Evolutionary conservation across 2,113 vertebrate genomes (phyloP).

Genomic region (Perca fluviatilis): DNA sequence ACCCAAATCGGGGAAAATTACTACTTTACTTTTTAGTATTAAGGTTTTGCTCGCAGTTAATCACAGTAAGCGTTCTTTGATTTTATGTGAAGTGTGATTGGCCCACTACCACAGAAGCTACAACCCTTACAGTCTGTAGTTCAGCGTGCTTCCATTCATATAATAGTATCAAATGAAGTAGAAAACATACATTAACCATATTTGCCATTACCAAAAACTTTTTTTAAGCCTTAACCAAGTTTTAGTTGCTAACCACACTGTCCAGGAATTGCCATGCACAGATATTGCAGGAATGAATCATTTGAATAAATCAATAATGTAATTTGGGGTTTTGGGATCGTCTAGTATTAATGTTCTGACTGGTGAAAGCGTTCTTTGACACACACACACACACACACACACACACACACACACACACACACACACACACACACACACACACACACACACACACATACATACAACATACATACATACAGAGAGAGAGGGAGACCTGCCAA

Average conservation of each 20-base stretch:
- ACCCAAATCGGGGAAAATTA: too few species aligned
- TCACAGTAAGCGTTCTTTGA: too few species aligned
- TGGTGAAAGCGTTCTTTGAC: neutral
- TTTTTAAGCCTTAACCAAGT: neutral
- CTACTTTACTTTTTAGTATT: too few species aligned
- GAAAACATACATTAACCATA: neutral
- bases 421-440: constrained; percentile 1
- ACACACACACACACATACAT: neutral
- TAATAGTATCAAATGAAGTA: too few species aligned
- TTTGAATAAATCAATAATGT: neutral
- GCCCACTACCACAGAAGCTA: too few species aligned
- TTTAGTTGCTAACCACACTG: neutral
- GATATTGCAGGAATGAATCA: neutral
- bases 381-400: constrained; percentile 4
- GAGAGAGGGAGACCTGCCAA: constrained; percentile 14
- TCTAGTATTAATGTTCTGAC: neutral
- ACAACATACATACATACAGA: neutral
- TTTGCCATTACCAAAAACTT: neutral
- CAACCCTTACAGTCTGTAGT: too few species aligned
- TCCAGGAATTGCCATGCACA: neutral
- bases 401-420: neutral
- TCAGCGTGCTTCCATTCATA: too few species aligned
- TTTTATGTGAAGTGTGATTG: too few species aligned
- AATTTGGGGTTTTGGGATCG: neutral
- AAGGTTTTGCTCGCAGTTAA: too few species aligned